Evolutionary conservation across 2,113 vertebrate genomes (phyloP).

Genomic region (Galbula dea): DNA sequence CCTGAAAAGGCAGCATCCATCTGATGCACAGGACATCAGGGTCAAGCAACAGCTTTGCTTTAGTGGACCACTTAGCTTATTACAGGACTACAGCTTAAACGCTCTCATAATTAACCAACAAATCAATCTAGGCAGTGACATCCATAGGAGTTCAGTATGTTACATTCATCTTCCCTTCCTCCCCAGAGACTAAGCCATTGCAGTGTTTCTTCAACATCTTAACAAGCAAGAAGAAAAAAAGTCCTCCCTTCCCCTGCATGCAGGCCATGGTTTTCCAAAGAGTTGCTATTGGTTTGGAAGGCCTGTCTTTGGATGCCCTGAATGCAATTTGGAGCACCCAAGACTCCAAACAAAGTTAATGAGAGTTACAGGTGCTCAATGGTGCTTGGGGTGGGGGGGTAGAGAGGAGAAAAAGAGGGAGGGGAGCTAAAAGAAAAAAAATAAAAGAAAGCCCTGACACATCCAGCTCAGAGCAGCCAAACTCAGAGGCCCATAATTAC

Average conservation of each 20-base stretch:
- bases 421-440: too few species aligned
- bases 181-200: neutral
- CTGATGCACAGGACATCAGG: neutral
- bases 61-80: slow-evolving; percentile 24
- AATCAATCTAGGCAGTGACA: neutral
- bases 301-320: neutral
- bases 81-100: slow-evolving; percentile 9
- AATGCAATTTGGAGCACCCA: neutral
- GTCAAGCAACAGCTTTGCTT: neutral
- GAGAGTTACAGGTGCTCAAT: slow-evolving; percentile 46
- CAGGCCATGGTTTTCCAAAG: neutral
- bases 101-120: slow-evolving; percentile 10
- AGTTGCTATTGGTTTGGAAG: neutral
- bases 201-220: neutral
- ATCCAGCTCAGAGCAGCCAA: slow-evolving; percentile 21
- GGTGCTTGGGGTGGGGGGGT: neutral
- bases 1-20: neutral
- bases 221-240: neutral
- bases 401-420: too few species aligned
- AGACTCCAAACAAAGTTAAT: slow-evolving; percentile 28
- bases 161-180: neutral
- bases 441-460: neutral
- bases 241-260: neutral
- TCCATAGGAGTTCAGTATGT: neutral
- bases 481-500: slow-evolving; percentile 19